Percentiles rank a stretch among this genome's conserved stretches.
phyloP scores from a whole-genome alignment of 2,888 invertebrate genomes.

The Plebejus argus region DNA sequence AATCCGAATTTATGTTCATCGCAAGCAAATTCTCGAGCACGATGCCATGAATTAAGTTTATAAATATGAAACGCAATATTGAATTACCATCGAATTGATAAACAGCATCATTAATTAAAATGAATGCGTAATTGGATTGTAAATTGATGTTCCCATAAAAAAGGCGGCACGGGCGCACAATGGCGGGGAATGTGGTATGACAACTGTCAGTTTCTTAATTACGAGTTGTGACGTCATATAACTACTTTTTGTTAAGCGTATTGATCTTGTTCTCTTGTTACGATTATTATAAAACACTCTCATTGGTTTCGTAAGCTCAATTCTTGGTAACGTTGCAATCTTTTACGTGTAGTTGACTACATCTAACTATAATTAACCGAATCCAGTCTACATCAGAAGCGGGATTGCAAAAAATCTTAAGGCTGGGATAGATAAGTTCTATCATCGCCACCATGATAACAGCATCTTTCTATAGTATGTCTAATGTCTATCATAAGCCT shows the following conservation, averaged over 20 bases:
- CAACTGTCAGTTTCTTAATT: slow-evolving; percentile 32
- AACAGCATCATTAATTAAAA: slow-evolving; percentile 22
- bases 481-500: too few species aligned
- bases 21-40: background rate
- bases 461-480: too few species aligned
- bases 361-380: too few species aligned
- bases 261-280: slow-evolving; percentile 13
- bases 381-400: background rate
- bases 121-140: slow-evolving; percentile 1
- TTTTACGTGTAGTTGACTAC: background rate
- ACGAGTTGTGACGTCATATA: slow-evolving; percentile 10
- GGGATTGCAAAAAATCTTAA: too few species aligned
- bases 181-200: slow-evolving; percentile 55
- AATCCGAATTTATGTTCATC: background rate
- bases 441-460: too few species aligned
- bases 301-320: background rate
- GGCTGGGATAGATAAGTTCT: too few species aligned
- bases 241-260: slow-evolving; percentile 14
- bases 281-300: background rate
- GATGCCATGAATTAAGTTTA: background rate
- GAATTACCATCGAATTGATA: background rate
- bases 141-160: slow-evolving; percentile 9
- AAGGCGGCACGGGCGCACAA: slow-evolving; percentile 45
- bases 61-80: background rate
- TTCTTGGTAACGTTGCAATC: background rate